Evolutionary conservation across 2,888 invertebrate species (phyloP).

Genomic region (Cetonia aurata): DNA sequence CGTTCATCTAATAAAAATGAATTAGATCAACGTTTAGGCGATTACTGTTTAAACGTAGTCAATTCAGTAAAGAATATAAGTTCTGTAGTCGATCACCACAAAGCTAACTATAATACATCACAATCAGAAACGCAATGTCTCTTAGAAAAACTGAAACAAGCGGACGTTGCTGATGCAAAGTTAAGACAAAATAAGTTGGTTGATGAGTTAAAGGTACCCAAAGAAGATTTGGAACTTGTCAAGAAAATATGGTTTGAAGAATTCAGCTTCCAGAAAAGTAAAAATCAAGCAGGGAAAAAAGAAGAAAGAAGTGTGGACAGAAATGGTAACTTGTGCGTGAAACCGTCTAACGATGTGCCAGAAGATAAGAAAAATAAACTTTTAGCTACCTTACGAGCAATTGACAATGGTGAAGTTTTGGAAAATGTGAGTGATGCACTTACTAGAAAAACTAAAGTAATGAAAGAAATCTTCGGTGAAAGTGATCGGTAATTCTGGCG

Average conservation of each 20-base stretch:
- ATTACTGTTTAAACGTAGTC: constrained; percentile 58
- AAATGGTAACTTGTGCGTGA: constrained; percentile 51
- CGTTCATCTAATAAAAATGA: constrained; percentile 46
- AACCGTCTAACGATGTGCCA: constrained; percentile 55
- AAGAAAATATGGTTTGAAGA: constrained; percentile 62
- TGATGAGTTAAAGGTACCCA: constrained; percentile 49
- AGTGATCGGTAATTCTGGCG: constrained; percentile 37
- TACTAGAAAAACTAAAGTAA: constrained; percentile 53
- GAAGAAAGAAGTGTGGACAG: constrained; percentile 45
- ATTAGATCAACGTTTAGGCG: constrained; percentile 57
- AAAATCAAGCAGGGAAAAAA: constrained; percentile 19
- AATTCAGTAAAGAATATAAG: constrained; percentile 57
- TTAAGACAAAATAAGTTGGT: constrained; percentile 55
- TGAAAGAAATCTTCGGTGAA: constrained; percentile 57
- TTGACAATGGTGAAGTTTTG: constrained; percentile 69
- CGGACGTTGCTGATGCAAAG: constrained; percentile 69
- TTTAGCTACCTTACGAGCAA: constrained; percentile 74
- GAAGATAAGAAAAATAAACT: constrained; percentile 70
- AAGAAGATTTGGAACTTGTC: constrained; percentile 59
- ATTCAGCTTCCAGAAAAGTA: constrained; percentile 54
- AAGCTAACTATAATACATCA: constrained; percentile 67
- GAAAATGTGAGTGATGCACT: constrained; percentile 51
- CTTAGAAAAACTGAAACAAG: constrained; percentile 68
- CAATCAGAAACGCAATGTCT: constrained; percentile 69
- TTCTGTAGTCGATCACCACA: constrained; percentile 67